Base-by-base conservation (phyloP, 2,797 vertebrate species). In the Alectoris magna region DNA sequence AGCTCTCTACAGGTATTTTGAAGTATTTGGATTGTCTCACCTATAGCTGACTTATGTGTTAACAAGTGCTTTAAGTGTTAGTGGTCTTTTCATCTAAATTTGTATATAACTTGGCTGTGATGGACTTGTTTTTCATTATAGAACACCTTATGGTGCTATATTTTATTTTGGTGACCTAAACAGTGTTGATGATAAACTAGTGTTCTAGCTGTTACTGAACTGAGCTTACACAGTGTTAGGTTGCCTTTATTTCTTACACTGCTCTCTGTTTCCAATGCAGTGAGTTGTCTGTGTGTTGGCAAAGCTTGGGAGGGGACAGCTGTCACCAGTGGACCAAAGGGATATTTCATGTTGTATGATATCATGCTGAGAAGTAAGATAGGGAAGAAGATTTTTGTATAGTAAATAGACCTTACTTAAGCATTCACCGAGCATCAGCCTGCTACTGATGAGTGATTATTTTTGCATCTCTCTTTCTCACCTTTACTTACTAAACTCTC, bases 311-410 rank as follows among this genome's bases (percentile, higher is more conserved):
- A 43, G 1, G 62, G 26, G 55, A 60, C 39, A 71, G 39, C 24
- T 21, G 5, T 24, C 34, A n/a, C 44, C 46, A 67, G 3, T 22
- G 72, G 34, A 41, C 27, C 17, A 34, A 49, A 12, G 18, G 9
- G 36, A 8, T 82, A 15, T 67, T 81, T 44, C 0, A 0, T 64
- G 48, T 53, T 1, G 4, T 14, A 10, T 3, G 21, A 18, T 0
- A 1, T 51, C 2, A 3, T 36, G 27, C 21, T 72, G 24, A 62
- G 49, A 26, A 44, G 8, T 39, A 43, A 60, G 72, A 58, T 3
- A 39, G 10, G 5, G 17, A 29, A 66, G 31, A 18, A 60, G 26
- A 53, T 53, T 53, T 29, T 72, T 93, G 76, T 48, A n/a, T 66
- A 24, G 27, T 34, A 31, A 74, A 41, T 8, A 48, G 60, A n/a